Evolutionary conservation across 2,888 invertebrate genomes (phyloP).

Genomic region (Athalia rosae): DNA sequence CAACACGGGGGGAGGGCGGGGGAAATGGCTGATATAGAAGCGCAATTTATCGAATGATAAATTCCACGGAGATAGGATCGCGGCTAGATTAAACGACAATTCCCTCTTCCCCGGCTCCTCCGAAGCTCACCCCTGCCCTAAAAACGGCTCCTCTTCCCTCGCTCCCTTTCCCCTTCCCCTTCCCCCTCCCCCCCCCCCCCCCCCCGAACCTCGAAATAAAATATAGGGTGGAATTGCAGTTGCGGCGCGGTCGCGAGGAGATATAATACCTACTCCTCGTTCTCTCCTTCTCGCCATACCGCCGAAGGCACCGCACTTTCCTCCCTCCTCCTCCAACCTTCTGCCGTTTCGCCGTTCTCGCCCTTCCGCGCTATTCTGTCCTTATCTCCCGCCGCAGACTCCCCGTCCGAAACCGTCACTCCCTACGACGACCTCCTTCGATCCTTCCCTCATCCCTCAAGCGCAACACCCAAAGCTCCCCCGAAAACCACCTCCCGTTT

Average conservation of each 20-base stretch:
- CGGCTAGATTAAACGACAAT: slow-evolving; percentile 72
- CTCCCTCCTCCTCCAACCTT: slow-evolving; percentile 33
- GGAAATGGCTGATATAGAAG: slow-evolving; percentile 61
- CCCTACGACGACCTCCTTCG: slow-evolving; percentile 51
- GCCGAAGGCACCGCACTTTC: slow-evolving; percentile 28
- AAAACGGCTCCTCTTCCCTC: background rate
- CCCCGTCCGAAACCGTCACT: slow-evolving; percentile 57
- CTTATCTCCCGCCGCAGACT: slow-evolving; percentile 71
- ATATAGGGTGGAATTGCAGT: slow-evolving; percentile 66
- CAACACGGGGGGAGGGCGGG: too few species aligned
- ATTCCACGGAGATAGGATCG: slow-evolving; percentile 71
- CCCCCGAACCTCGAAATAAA: slow-evolving; percentile 32
- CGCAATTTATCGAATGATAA: slow-evolving; percentile 73
- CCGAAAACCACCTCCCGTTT: slow-evolving; percentile 51
- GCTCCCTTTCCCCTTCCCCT: slow-evolving; percentile 39
- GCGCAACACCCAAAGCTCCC: slow-evolving; percentile 61
- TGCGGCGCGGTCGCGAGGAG: slow-evolving; percentile 60
- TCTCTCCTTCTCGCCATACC: slow-evolving; percentile 46
- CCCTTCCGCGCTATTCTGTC: slow-evolving; percentile 52
- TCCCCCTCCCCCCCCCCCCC: slow-evolving; percentile 17
- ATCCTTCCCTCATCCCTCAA: slow-evolving; percentile 46
- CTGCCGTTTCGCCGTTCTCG: slow-evolving; percentile 39
- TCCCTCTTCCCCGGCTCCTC: slow-evolving; percentile 54
- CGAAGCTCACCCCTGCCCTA: slow-evolving; percentile 5
- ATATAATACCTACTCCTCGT: slow-evolving; percentile 58